Conservation (phyloP, 2,888 invertebrate genomes). For the Polymixis lichenea region DNA sequence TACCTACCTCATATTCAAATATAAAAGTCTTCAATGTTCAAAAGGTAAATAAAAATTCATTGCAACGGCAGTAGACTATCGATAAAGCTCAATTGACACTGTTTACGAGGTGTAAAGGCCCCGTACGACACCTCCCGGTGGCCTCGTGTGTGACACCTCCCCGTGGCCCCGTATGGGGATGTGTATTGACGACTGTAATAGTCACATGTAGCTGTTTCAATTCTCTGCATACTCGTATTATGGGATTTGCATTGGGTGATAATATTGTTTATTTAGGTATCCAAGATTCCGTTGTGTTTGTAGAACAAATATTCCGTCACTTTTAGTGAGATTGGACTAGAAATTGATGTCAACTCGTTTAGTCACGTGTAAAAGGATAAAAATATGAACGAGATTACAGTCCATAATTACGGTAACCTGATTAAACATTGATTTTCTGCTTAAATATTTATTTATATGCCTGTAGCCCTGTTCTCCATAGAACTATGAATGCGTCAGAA, state of each 20-base stretch:
- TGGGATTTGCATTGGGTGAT: constrained; percentile 4
- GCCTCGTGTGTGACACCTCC: constrained; percentile 49
- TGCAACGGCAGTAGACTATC: constrained; percentile 63
- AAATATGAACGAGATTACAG: background rate
- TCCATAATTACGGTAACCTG: background rate
- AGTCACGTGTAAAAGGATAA: background rate
- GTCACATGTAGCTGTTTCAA: constrained; percentile 14
- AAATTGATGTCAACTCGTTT: background rate
- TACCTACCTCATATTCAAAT: constrained; percentile 17
- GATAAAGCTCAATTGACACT: constrained; percentile 69
- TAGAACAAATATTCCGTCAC: background rate
- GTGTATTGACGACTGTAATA: constrained; percentile 9
- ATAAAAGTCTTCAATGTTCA: background rate
- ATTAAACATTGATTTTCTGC: background rate
- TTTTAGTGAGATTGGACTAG: background rate
- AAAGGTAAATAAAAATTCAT: constrained; percentile 63
- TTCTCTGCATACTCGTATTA: background rate
- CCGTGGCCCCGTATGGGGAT: constrained; percentile 4
- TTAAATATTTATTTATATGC: background rate
- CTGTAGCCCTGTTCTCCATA: background rate
- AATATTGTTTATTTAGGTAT: constrained; percentile 10
- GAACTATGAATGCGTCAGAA: background rate
- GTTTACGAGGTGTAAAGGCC: constrained; percentile 71
- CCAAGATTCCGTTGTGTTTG: background rate
- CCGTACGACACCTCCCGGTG: constrained; percentile 49